phyloP scores from a whole-genome alignment of 2,113 vertebrate genomes.

The Prochilodus magdalenae region DNA sequence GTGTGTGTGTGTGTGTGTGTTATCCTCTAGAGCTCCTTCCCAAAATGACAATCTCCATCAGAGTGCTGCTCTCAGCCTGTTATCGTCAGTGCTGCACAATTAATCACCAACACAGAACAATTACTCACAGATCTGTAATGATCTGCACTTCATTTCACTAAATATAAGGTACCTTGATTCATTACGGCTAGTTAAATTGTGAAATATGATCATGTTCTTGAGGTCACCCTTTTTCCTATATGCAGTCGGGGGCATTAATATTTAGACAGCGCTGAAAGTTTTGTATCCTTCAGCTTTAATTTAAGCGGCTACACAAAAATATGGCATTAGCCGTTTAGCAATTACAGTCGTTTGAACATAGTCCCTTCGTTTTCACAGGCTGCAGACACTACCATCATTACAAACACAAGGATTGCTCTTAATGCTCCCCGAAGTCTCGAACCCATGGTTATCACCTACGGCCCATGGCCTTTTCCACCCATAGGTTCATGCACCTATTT shows the following conservation, averaged over 20 bases:
- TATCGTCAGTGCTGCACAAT: constrained; percentile 47
- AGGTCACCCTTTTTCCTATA: background rate
- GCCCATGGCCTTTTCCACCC: no score
- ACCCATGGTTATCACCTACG: no score
- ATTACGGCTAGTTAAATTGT: constrained; percentile 52
- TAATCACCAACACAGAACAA: constrained; percentile 50
- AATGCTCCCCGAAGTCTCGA: no score
- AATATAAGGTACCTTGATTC: constrained; percentile 56
- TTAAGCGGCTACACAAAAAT: no score
- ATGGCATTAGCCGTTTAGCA: no score
- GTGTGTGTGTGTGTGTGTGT: background rate
- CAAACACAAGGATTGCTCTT: no score
- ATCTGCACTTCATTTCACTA: constrained; percentile 58
- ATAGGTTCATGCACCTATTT: no score
- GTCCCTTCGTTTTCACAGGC: no score
- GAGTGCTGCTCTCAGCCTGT: constrained; percentile 11
- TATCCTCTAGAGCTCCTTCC: constrained; percentile 26
- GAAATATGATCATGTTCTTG: constrained; percentile 50
- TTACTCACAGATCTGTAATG: constrained; percentile 53
- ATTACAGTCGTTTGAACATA: no score
- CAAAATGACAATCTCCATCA: constrained; percentile 30
- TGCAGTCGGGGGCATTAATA: background rate
- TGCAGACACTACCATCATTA: no score
- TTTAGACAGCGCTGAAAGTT: background rate
- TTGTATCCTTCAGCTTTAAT: no score